Evolutionary conservation across 2,113 vertebrate species (phyloP).

Genomic region (Dasyurus viverrinus): DNA sequence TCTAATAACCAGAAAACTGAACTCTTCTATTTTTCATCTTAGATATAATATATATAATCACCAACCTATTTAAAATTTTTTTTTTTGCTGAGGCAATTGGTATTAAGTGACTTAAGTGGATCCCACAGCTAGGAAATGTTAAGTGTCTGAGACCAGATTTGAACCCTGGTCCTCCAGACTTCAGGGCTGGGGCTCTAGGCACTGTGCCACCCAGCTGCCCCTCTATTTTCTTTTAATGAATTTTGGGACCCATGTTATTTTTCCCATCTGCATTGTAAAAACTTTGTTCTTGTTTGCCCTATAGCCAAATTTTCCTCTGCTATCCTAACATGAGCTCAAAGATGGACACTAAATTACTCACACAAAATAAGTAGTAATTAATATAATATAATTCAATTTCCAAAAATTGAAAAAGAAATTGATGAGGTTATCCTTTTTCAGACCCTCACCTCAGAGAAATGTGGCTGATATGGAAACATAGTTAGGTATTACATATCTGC

Average conservation of each 20-base stretch:
- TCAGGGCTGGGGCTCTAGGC: too few relatives aligned
- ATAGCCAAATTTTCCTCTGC: conserved; percentile 1
- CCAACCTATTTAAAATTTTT: conserved; percentile 24
- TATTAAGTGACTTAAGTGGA: too few relatives aligned
- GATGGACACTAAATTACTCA: conserved; percentile 35
- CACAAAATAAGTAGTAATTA: neutral
- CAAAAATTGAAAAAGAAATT: neutral
- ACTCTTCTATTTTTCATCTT: conserved; percentile 30
- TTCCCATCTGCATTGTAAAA: conserved; percentile 25
- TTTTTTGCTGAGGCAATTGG: neutral
- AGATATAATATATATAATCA: conserved; percentile 16
- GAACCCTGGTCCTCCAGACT: too few relatives aligned
- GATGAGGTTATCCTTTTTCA: neutral
- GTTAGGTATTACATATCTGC: neutral
- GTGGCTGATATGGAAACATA: neutral
- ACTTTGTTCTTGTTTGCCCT: conserved; percentile 9
- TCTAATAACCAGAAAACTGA: conserved; percentile 13
- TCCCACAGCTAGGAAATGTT: too few relatives aligned
- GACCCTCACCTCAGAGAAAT: neutral
- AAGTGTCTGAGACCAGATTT: too few relatives aligned
- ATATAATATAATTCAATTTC: neutral
- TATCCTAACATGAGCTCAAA: neutral
- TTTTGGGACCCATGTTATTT: conserved; percentile 29
- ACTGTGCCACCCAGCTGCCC: too few relatives aligned
- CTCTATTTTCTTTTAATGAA: conserved; percentile 30